Evolutionary conservation across 2,888 invertebrate genomes (phyloP).

Genomic region (Parochlus steinenii): DNA sequence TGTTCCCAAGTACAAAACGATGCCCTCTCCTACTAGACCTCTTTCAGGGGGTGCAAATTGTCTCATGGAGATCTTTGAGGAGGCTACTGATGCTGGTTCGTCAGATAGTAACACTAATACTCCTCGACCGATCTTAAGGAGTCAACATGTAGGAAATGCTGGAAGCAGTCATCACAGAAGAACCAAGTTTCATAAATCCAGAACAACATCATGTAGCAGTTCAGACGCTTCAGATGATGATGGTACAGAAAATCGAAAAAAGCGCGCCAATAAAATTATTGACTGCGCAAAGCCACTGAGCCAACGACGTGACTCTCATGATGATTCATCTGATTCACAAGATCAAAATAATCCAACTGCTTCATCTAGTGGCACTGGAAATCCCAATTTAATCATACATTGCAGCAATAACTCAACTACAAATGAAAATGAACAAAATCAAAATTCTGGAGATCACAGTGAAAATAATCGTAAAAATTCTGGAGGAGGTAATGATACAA

Average conservation of each 20-base stretch:
- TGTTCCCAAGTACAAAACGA: constrained; percentile 36
- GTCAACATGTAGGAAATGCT: constrained; percentile 17
- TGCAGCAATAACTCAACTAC: constrained; percentile 7
- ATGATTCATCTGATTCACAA: constrained; percentile 73
- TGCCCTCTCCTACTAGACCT: constrained; percentile 38
- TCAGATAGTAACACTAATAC: constrained; percentile 17
- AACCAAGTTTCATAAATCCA: constrained; percentile 50
- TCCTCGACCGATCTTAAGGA: constrained; percentile 20
- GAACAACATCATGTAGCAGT: constrained; percentile 82
- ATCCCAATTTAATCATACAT: constrained; percentile 13
- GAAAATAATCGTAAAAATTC: constrained; percentile 15
- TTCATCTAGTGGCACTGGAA: constrained; percentile 18
- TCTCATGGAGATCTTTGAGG: constrained; percentile 52
- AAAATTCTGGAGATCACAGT: constrained; percentile 13
- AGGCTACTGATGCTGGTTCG: constrained; percentile 28
- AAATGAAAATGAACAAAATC: constrained; percentile 2
- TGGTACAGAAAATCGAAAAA: constrained; percentile 67
- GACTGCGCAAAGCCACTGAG: constrained; percentile 39
- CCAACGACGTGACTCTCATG: constrained; percentile 59
- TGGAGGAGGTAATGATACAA: constrained; percentile 12
- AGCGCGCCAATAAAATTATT: constrained; percentile 54
- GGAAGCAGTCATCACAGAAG: constrained; percentile 38
- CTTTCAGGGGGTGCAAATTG: constrained; percentile 24
- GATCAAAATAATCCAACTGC: constrained; percentile 41
- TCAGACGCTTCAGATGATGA: constrained; percentile 87